phyloP scores from a whole-genome alignment of 1,140 invertebrate species.

The Metaphire vulgaris region DNA sequence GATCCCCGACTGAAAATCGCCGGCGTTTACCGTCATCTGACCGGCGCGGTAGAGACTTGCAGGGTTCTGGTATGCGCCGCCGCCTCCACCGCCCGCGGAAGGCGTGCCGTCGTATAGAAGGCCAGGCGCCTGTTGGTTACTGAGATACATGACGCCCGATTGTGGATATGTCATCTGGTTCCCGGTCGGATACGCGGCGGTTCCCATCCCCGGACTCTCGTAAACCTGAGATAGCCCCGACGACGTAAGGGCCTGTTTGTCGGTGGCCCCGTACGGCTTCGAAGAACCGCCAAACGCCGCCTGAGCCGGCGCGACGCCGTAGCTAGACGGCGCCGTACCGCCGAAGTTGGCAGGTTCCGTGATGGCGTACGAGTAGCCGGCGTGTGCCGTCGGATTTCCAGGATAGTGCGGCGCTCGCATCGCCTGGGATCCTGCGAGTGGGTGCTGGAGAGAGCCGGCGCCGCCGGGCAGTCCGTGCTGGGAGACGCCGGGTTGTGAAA shows the following conservation, averaged over 20 bases:
- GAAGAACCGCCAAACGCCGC: background rate
- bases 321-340: background rate
- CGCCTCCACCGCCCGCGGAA: background rate
- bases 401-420: background rate
- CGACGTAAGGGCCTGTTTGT: background rate
- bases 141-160: background rate
- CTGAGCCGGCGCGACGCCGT: background rate
- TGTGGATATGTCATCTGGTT: background rate
- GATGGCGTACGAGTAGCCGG: background rate
- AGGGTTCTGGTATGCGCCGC: background rate
- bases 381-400: background rate
- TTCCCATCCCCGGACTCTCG: background rate
- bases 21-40: background rate
- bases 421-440: background rate
- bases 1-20: background rate
- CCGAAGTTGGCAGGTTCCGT: background rate
- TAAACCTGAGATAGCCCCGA: background rate
- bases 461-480: no score
- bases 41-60: background rate
- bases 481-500: background rate
- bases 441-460: background rate
- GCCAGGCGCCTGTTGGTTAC: background rate
- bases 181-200: background rate
- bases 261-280: background rate
- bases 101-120: background rate